A percentile compares a stretch with the other conserved stretches of the same genome.
Evolutionary conservation across 2,888 invertebrate genomes (phyloP).

Genomic region (Eilema depressum): DNA sequence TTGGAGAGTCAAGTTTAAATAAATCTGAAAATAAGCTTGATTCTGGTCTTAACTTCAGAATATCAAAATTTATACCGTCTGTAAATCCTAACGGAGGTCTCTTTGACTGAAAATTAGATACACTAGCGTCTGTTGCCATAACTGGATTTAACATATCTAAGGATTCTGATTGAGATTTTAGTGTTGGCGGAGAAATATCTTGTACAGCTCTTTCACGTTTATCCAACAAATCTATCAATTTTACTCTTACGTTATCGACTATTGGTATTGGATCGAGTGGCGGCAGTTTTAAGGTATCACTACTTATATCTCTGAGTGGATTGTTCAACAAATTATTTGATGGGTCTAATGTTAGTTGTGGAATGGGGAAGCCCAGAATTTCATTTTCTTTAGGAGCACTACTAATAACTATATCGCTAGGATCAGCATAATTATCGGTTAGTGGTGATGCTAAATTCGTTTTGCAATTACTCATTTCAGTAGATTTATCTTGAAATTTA

Average conservation of each 20-base stretch:
- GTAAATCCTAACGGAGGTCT: constrained; percentile 49
- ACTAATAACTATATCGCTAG: constrained; percentile 60
- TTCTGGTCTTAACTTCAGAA: constrained; percentile 58
- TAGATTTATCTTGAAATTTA: not conserved
- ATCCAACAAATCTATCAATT: constrained; percentile 56
- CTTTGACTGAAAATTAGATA: constrained; percentile 41
- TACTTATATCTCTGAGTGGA: constrained; percentile 33
- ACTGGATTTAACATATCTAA: constrained; percentile 41
- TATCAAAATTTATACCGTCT: constrained; percentile 59
- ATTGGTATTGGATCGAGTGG: constrained; percentile 44
- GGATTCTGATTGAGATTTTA: constrained; percentile 32
- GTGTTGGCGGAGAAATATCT: constrained; percentile 35
- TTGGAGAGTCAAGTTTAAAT: constrained; percentile 42
- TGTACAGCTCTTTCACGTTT: constrained; percentile 27
- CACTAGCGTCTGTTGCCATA: constrained; percentile 58
- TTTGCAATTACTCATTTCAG: constrained; percentile 20
- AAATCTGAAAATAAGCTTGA: constrained; percentile 37
- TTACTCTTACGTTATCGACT: constrained; percentile 56
- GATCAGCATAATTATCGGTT: constrained; percentile 61
- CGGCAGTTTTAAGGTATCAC: constrained; percentile 40
- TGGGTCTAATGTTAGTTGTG: constrained; percentile 43
- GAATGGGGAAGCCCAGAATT: constrained; percentile 20
- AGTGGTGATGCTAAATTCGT: constrained; percentile 16
- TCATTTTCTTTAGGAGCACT: constrained; percentile 40
- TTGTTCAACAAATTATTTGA: constrained; percentile 29